Percentiles rank a stretch among this genome's conserved stretches.
phyloP scores from a whole-genome alignment of 2,113 vertebrate genomes.

The Engraulis encrasicolus region DNA sequence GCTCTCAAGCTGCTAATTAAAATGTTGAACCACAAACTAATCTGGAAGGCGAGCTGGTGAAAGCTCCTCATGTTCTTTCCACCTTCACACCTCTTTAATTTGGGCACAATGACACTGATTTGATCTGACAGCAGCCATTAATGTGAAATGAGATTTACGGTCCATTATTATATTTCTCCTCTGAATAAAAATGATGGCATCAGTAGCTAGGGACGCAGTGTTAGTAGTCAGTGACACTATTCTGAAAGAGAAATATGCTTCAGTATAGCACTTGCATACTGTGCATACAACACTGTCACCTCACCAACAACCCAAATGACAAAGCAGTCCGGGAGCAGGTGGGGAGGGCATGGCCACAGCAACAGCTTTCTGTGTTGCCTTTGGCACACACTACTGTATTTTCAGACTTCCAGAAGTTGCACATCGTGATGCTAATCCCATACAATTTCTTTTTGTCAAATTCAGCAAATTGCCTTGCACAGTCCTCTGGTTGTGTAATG shows the following conservation, averaged over 20 bases:
- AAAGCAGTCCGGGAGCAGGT: not conserved
- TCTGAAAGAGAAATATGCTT: not conserved
- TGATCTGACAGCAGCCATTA: constrained; percentile 53
- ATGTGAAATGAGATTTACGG: constrained; percentile 43
- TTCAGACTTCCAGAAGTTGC: not conserved
- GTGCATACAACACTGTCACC: not conserved
- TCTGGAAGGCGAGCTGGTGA: constrained; percentile 16
- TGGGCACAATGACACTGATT: constrained; percentile 44
- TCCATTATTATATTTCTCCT: constrained; percentile 40
- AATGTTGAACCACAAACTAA: not conserved
- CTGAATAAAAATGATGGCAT: not conserved
- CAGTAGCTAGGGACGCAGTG: not conserved
- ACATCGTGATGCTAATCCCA: not conserved
- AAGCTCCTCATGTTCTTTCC: constrained; percentile 31
- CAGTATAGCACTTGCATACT: not conserved
- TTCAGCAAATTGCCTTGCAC: not conserved
- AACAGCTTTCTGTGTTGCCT: not conserved
- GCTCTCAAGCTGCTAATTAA: not conserved
- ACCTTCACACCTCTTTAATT: constrained; percentile 14
- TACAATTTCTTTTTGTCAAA: not conserved
- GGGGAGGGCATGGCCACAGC: not conserved
- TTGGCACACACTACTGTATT: not conserved
- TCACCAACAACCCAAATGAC: not conserved
- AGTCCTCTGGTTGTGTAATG: not conserved
- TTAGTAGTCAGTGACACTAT: not conserved